phyloP scores from a whole-genome alignment of 2,797 vertebrate genomes.

The Limnodromus scolopaceus region DNA sequence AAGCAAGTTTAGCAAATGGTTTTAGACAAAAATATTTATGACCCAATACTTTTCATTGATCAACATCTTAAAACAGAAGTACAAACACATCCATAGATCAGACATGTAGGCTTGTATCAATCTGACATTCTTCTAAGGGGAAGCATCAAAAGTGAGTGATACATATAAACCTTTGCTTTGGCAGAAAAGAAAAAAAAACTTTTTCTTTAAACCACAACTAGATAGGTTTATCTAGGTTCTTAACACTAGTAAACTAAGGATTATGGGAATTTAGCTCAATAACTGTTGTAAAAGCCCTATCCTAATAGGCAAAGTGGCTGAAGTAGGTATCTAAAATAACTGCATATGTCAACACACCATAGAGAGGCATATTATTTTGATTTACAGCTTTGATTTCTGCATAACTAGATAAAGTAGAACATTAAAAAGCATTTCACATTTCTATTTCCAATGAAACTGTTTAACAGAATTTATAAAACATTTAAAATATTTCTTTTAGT shows the following conservation, averaged over 20 bases:
- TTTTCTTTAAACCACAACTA: not conserved
- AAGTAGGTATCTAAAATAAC: not conserved
- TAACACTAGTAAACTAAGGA: not conserved
- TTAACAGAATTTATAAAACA: not conserved
- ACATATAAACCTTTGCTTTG: not conserved
- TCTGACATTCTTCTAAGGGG: not conserved
- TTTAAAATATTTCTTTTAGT: not conserved
- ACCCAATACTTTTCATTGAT: not conserved
- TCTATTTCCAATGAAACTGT: not conserved
- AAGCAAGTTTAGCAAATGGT: not conserved
- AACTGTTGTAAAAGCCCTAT: not conserved
- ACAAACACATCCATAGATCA: not conserved
- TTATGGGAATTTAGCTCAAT: constrained; percentile 1
- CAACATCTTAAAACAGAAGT: not conserved
- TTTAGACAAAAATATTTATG: not conserved
- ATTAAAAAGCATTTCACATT: not conserved
- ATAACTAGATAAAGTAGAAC: not conserved
- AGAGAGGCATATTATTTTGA: not conserved
- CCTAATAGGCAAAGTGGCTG: not conserved
- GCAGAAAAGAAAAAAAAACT: not conserved
- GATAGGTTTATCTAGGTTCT: not conserved
- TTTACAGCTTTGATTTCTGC: constrained; percentile 9
- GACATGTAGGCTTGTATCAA: not conserved
- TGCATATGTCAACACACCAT: not conserved
- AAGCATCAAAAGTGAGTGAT: not conserved